A percentile compares a stretch with the other conserved stretches of the same genome.
Evolutionary conservation across 2,797 vertebrate species (phyloP).

Genomic region (Falco biarmicus): DNA sequence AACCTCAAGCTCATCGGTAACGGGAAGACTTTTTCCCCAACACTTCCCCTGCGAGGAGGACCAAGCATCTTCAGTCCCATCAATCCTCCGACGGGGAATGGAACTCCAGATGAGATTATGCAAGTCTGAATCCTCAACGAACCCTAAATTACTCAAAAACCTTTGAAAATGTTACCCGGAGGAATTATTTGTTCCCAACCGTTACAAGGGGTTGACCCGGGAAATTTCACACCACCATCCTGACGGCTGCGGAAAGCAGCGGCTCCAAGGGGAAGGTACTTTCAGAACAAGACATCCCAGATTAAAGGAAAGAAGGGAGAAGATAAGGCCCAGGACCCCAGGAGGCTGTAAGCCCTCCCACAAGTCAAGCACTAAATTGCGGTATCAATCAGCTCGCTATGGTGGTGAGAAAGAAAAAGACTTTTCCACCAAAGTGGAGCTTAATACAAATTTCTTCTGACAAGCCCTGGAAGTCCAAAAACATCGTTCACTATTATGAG

Average conservation of each 20-base stretch:
- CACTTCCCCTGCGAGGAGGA: not conserved
- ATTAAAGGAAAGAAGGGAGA: not conserved
- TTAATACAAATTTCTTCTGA: not conserved
- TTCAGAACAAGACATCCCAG: not conserved
- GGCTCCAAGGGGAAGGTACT: not conserved
- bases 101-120: accelerated
- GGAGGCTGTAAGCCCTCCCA: not conserved
- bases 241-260: not conserved
- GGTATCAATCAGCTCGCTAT: not conserved
- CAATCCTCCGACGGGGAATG: not conserved
- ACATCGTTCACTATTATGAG: not conserved
- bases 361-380: not conserved
- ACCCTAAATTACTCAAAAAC: not conserved
- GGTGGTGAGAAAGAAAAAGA: not conserved
- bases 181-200: not conserved
- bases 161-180: not conserved
- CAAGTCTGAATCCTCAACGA: not conserved
- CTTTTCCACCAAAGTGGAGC: not conserved
- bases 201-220: not conserved
- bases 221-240: not conserved
- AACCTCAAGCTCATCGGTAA: not conserved
- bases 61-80: no score
- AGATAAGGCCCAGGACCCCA: not conserved
- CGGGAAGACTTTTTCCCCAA: not conserved
- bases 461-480: not conserved